Percentiles rank a stretch among this genome's conserved stretches.
Evolutionary conservation across 2,113 vertebrate species (phyloP).

Genomic region (Sorex fumeus): DNA sequence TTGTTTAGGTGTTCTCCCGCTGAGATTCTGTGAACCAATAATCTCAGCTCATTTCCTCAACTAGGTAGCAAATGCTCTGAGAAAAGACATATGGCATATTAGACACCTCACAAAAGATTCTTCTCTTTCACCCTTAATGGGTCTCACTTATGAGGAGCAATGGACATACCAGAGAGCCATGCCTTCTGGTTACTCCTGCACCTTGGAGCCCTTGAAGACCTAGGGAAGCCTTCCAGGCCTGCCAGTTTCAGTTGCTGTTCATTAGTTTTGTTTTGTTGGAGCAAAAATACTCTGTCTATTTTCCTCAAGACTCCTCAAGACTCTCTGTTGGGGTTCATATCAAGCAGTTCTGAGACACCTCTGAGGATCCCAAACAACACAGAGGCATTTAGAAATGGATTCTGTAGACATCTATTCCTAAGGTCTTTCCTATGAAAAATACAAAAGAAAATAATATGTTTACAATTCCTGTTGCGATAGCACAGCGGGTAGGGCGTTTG

Average conservation of each 20-base stretch:
- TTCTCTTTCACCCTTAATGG: neutral
- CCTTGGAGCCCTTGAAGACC: neutral
- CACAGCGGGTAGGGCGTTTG: too few relatives aligned
- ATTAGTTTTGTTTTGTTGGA: neutral
- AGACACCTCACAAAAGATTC: neutral
- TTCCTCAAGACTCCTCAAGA: neutral
- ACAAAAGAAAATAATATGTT: conserved; percentile 37
- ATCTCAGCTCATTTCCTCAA: neutral
- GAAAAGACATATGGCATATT: neutral
- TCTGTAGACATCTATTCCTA: neutral
- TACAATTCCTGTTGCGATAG: neutral
- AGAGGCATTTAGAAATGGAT: neutral
- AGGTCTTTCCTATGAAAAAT: neutral
- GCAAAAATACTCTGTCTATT: neutral
- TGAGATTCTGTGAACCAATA: neutral
- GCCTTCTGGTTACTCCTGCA: neutral
- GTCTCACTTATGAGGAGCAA: neutral
- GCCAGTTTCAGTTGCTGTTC: neutral
- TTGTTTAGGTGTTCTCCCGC: too few relatives aligned
- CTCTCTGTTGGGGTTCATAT: too few relatives aligned
- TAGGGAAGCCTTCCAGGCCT: neutral
- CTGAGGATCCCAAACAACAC: neutral
- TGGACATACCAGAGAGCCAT: neutral
- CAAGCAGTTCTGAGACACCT: neutral
- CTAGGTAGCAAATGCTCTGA: neutral